Conservation (phyloP, 2,888 invertebrate species). For the Zele albiditarsus region DNA sequence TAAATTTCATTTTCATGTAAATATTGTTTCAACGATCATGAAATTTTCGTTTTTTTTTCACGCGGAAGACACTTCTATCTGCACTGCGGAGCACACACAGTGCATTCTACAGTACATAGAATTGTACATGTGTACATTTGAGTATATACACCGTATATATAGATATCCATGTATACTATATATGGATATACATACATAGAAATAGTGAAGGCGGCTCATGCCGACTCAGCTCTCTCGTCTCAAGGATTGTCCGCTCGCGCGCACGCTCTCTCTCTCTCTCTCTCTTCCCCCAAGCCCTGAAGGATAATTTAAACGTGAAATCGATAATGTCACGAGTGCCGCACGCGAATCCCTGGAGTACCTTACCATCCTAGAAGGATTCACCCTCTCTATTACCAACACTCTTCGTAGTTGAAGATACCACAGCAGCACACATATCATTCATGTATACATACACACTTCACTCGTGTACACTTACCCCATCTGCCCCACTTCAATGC, state of each 20-base stretch:
- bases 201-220: slow-evolving; percentile 24
- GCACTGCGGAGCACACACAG: slow-evolving; percentile 34
- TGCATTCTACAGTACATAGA: slow-evolving; percentile 5
- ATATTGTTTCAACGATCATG: slow-evolving; percentile 16
- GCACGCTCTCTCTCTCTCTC: neutral
- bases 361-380: slow-evolving; percentile 19
- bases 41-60: neutral
- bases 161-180: neutral
- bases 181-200: neutral
- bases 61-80: slow-evolving; percentile 23
- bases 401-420: neutral
- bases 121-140: neutral
- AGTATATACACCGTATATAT: neutral
- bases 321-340: slow-evolving; percentile 46
- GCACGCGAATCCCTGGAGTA: slow-evolving; percentile 36
- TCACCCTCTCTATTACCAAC: slow-evolving; percentile 30
- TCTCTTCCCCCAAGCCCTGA: slow-evolving; percentile 31
- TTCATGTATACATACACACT: neutral
- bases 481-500: too few species aligned
- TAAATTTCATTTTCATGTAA: slow-evolving; percentile 3
- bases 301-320: slow-evolving; percentile 48
- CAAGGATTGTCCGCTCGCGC: slow-evolving; percentile 27
- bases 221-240: slow-evolving; percentile 45
- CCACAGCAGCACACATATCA: neutral
- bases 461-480: too few species aligned